phyloP scores from a whole-genome alignment of 2,113 vertebrate genomes.

The Rhombomys opimus region DNA sequence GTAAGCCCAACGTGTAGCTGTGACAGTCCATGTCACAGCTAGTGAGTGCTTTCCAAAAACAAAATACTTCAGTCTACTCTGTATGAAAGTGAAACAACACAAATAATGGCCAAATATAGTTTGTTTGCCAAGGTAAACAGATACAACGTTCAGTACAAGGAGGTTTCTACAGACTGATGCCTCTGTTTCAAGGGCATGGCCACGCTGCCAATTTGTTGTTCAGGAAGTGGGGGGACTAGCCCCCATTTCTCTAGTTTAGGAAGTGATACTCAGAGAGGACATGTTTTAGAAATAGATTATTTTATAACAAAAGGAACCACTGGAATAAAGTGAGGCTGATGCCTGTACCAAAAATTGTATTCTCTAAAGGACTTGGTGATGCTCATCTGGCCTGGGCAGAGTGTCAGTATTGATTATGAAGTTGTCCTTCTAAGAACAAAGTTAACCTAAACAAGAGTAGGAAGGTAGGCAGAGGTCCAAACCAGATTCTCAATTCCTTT shows the following conservation, averaged over 20 bases:
- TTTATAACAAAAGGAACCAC: background rate
- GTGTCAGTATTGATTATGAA: background rate
- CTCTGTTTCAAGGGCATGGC: background rate
- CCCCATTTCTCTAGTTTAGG: background rate
- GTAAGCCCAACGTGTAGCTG: background rate
- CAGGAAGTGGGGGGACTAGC: background rate
- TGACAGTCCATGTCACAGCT: constrained; percentile 15
- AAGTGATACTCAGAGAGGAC: background rate
- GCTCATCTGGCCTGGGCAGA: background rate
- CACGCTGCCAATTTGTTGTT: background rate
- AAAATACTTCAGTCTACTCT: background rate
- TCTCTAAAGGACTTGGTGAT: background rate
- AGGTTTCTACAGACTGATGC: constrained; percentile 57
- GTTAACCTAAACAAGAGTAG: background rate
- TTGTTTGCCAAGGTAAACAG: constrained; percentile 10
- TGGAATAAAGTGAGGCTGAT: background rate
- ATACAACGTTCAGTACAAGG: constrained; percentile 31
- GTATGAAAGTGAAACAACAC: constrained; percentile 49
- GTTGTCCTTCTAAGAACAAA: constrained; percentile 29
- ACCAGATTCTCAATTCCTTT: background rate
- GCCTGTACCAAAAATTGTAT: background rate
- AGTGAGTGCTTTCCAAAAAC: constrained; percentile 5
- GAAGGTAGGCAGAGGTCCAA: background rate
- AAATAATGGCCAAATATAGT: background rate
- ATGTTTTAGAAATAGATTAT: background rate